Evolutionary conservation across 2,797 vertebrate species (phyloP).

Genomic region (Knipowitschia caucasica): DNA sequence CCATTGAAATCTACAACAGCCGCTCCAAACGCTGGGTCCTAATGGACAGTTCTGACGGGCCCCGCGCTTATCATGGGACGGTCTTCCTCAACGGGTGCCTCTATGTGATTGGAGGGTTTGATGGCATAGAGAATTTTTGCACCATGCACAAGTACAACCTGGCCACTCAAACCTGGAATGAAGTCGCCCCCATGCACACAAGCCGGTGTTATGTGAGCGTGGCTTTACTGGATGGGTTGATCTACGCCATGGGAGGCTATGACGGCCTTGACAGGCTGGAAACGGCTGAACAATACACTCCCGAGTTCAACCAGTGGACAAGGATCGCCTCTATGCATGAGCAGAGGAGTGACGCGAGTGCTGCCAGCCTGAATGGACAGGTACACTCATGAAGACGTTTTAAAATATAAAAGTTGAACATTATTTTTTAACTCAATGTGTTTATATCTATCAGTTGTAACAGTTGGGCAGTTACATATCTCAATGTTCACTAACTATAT

Average conservation of each 20-base stretch:
- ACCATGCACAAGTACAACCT: constrained; percentile 75
- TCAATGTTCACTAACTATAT: no score
- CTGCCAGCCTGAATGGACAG: constrained; percentile 71
- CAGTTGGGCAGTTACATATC: no score
- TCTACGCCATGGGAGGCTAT: constrained; percentile 84
- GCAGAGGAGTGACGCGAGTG: constrained; percentile 75
- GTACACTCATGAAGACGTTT: no score
- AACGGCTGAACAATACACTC: constrained; percentile 80
- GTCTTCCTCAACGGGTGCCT: constrained; percentile 63
- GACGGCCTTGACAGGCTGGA: constrained; percentile 72
- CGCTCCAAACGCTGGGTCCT: constrained; percentile 75
- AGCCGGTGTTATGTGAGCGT: constrained; percentile 81
- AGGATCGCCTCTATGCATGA: constrained; percentile 77
- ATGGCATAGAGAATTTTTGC: constrained; percentile 74
- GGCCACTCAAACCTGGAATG: constrained; percentile 72
- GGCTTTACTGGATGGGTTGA: constrained; percentile 67
- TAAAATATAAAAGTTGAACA: no score
- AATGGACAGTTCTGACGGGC: constrained; percentile 60
- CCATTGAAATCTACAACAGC: constrained; percentile 74
- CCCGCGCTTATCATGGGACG: constrained; percentile 73
- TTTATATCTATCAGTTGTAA: no score
- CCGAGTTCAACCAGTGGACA: constrained; percentile 80
- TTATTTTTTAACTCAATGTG: no score
- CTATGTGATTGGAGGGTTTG: constrained; percentile 70
- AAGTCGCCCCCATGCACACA: constrained; percentile 80